Evolutionary conservation across 2,113 vertebrate species (phyloP), one percentile per base, ranked within the genome.

Genomic region (Petaurus breviceps): DNA sequence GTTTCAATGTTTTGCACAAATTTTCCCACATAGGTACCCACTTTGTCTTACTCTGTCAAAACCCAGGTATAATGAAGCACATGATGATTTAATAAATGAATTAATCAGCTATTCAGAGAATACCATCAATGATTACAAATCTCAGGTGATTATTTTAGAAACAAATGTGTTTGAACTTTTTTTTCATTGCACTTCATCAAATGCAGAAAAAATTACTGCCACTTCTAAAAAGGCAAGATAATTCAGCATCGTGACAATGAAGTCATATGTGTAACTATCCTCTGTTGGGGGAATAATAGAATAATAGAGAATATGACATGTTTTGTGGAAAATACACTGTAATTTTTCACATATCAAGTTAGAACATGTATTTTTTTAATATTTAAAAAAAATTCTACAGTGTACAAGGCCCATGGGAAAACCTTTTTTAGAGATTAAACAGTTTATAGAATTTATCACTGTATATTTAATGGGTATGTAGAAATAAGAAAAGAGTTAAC

Each of bases 61-160:
- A 47, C 51, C 46, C 51, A 96, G 94, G 28, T 90, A 94, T 96
- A 97, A 96, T 68, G n/a, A n/a, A 31, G 8, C 95, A 43, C 47
- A 95, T 54, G 51, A 5, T 14, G 77, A 49, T 96, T 96, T 89
- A 91, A 91, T 93, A 31, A 94, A 53, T 96, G 19, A 96, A 96
- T 95, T 95, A 0, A 94, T 61, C 11, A 95, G 93, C 10, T 92
- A 68, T 93, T 89, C 24, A 93, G n/a, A 54, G 89, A 96, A 26
- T 5, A 94, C 52, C 51, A 96, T 93, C 68, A 93, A 89, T 92
- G 94, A 94, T 16, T 51, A 19, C 10, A 94, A 47, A 89, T 90
- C 95, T 96, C 55, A 92, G 57, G 90, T 96, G 89, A 95, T 92
- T 93, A 94, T 90, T 93, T 97, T 93, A 92, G 46, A 93, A 49